Conservation (phyloP, 2,113 vertebrate species). For the Hemiprocne comata region DNA sequence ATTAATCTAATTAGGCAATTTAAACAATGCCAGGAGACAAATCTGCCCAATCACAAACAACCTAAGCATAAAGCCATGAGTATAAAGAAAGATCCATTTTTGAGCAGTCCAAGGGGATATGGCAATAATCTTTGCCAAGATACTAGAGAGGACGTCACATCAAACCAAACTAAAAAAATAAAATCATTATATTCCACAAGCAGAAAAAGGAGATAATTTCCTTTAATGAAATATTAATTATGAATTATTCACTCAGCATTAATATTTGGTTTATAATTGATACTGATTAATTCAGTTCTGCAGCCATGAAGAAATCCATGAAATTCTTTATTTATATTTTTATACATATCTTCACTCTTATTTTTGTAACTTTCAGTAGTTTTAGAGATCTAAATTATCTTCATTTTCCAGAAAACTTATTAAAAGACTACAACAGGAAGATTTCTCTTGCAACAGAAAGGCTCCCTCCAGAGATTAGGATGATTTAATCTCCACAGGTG, state of each 20-base stretch:
- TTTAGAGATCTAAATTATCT: not conserved
- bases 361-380: not conserved
- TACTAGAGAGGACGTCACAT: not conserved
- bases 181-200: not conserved
- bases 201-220: not conserved
- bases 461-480: not conserved
- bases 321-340: not conserved
- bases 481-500: not conserved
- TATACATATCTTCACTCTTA: not conserved
- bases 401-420: not conserved
- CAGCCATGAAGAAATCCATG: not conserved
- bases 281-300: constrained; percentile 16
- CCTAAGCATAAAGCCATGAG: not conserved
- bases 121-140: not conserved
- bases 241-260: not conserved
- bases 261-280: not conserved
- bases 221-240: not conserved
- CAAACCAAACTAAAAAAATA: not conserved
- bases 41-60: not conserved
- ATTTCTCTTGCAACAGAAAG: not conserved
- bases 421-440: not conserved
- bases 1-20: not conserved
- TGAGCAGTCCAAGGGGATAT: not conserved
- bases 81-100: not conserved
- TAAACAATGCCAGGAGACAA: not conserved